Conservation (phyloP, 1,140 invertebrate genomes). For the Delia radicum region DNA sequence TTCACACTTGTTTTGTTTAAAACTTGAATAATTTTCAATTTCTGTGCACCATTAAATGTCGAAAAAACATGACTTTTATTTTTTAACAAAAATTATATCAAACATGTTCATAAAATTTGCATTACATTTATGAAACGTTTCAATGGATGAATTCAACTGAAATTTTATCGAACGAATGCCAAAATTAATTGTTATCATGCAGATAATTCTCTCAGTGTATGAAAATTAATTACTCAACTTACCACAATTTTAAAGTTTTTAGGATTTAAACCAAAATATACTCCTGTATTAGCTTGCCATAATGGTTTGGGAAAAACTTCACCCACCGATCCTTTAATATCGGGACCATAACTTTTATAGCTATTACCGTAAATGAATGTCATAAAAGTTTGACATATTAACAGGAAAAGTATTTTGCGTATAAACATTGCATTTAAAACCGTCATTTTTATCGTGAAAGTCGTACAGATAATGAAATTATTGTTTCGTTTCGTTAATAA, state of each 20-base stretch:
- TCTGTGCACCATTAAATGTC: too few relatives aligned
- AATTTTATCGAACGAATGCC: neutral
- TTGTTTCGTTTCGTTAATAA: too few relatives aligned
- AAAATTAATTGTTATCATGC: too few relatives aligned
- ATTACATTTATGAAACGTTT: too few relatives aligned
- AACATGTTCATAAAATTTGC: too few relatives aligned
- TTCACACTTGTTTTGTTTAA: too few relatives aligned
- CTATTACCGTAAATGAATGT: neutral
- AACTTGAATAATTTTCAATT: neutral
- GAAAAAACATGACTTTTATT: too few relatives aligned
- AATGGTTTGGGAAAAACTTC: slow-evolving; percentile 34
- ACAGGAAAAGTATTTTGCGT: neutral
- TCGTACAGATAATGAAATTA: neutral
- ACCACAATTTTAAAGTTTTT: slow-evolving; percentile 31
- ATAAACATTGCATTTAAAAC: neutral
- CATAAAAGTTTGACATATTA: neutral
- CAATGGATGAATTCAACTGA: too few relatives aligned
- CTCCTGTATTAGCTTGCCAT: neutral
- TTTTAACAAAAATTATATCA: too few relatives aligned
- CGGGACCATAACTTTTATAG: slow-evolving; percentile 25
- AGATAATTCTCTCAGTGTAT: too few relatives aligned
- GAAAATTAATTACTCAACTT: too few relatives aligned
- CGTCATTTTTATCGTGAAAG: neutral
- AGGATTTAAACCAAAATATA: slow-evolving; percentile 26
- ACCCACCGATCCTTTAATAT: slow-evolving; percentile 27